These are phyloP conservation scores for Eristalinus sepulchralis DNA, from an alignment of 2,888 invertebrate genomes.

Conservation along the genomic window DNA sequence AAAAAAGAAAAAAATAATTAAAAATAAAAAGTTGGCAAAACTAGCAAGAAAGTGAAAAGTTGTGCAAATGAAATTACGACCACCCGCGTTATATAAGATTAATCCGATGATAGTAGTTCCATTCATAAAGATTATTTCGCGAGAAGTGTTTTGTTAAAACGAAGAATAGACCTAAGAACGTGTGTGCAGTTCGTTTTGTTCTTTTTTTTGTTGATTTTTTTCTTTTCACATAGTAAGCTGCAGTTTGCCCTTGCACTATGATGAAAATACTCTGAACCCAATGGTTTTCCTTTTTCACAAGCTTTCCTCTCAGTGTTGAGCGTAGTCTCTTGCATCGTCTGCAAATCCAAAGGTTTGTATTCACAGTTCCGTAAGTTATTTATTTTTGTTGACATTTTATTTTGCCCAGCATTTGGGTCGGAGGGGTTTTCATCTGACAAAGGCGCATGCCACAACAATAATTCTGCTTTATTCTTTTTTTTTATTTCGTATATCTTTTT, in stretches of 20 bases:
- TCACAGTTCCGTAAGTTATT: neutral
- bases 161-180: conserved; percentile 21
- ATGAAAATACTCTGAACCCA: conserved; percentile 25
- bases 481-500: neutral
- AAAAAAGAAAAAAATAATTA: conserved; percentile 16
- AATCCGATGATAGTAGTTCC: conserved; percentile 45
- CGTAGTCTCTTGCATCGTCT: conserved; percentile 1
- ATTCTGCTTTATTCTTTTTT: conserved; percentile 13
- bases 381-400: conserved; percentile 33
- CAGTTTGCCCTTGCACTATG: conserved; percentile 43
- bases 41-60: conserved; percentile 67
- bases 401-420: conserved; percentile 15
- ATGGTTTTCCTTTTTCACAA: conserved; percentile 29
- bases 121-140: conserved; percentile 61
- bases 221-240: conserved; percentile 19
- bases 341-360: conserved; percentile 52
- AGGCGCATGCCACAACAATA: conserved; percentile 56
- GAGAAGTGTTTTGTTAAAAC: conserved; percentile 42
- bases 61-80: conserved; percentile 67
- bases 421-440: conserved; percentile 20
- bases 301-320: conserved; percentile 21
- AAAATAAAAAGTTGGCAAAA: conserved; percentile 42
- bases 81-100: conserved; percentile 67
- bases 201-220: neutral
- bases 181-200: conserved; percentile 11